Base-by-base conservation (phyloP, 1,140 invertebrate species). In the Plectrocnemia conspersa region DNA sequence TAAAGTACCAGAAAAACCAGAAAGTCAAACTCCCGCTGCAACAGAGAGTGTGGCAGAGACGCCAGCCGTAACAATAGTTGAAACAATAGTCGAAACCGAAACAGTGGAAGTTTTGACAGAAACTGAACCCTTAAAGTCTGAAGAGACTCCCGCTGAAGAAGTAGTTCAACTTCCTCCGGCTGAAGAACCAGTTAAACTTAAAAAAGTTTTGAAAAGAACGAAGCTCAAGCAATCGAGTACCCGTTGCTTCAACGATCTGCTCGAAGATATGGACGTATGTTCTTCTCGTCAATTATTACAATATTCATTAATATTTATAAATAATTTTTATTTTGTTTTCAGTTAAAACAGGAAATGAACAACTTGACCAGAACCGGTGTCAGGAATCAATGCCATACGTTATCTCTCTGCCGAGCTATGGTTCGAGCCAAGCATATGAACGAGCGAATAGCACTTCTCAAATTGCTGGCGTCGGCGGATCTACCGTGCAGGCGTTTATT, bases 331-430 rank as follows among this genome's bases (percentile, higher is more conserved):
- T 10, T 35, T 45, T 45, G 18, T 25, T 53, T 76, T 27, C 70
- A 88, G 82, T 77, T 89, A 52, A 82, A 89, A 63, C 86, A 89
- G 62, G 88, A 91, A 69, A 83, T 93, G 36, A 80, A 84, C 52
- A 83, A 82, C 61, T 68, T 93, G 9, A 77, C 76, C 36, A 74
- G 77, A 33, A 82, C 79, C 58, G 92, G 91, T 0, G 71, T 96
- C 35, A 89, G 89, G 66, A 96, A 93, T 70, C 86, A 91, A 64
- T 80, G 82, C 10, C 89, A 96, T 60, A 96, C 93, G 0, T 71
- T 97, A 19, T 86, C 85, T 11, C 71, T 97, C 16, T 91, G 89
- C 62, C 81, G 94, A 54, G 77, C 95, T 47, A 93, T 97, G 85
- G 91, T 97, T 18, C 80, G 93, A 11, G 91, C 90, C 5, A 90